phyloP scores from a whole-genome alignment of 2,797 vertebrate genomes.

The Ceryle rudis region DNA sequence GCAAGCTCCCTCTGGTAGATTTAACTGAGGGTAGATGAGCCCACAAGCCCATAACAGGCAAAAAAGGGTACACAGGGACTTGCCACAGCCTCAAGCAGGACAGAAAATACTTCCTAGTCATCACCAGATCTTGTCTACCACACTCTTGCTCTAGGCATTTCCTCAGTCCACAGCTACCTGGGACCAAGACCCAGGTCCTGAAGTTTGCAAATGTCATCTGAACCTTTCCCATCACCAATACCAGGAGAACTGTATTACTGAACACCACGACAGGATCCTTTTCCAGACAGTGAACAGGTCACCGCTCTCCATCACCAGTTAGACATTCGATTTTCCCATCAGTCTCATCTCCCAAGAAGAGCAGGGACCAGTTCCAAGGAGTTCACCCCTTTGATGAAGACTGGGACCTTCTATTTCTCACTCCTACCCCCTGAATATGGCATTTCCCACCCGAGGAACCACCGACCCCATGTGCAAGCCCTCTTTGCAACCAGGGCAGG shows the following conservation, averaged over 20 bases:
- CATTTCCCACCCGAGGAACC: neutral
- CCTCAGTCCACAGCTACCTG: neutral
- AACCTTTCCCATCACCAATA: neutral
- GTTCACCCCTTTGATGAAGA: neutral
- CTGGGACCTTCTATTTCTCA: neutral
- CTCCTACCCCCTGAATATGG: neutral
- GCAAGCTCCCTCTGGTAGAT: neutral
- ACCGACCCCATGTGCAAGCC: rapidly evolving
- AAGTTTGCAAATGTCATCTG: neutral
- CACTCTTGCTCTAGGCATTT: neutral
- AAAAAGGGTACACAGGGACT: neutral
- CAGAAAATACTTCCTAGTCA: neutral
- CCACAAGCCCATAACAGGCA: neutral
- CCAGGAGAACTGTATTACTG: neutral
- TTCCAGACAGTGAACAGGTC: neutral
- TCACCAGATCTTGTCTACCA: neutral
- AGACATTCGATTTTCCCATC: neutral
- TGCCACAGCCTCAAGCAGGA: neutral
- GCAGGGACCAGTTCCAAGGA: neutral
- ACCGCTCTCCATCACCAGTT: neutral
- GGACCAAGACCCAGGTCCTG: neutral
- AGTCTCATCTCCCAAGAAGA: neutral
- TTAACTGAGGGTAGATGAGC: neutral
- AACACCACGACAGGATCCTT: neutral
- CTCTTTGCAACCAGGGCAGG: neutral